phyloP scores from a whole-genome alignment of 2,888 invertebrate species.

The Trachelus troglodyta region DNA sequence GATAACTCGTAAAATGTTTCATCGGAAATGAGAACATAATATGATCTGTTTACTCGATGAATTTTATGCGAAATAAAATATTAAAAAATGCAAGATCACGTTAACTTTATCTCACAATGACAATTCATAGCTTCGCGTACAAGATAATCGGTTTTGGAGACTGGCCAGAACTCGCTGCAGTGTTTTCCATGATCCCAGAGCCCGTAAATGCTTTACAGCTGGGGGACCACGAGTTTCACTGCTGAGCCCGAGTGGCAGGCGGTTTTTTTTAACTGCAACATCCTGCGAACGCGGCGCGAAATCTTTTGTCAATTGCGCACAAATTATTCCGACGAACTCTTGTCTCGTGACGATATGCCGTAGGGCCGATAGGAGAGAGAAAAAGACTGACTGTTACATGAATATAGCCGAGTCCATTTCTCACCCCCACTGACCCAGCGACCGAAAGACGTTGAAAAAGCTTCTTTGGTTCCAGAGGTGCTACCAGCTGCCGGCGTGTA shows the following conservation, averaged over 20 bases:
- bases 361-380: constrained; percentile 80
- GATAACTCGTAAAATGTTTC: background rate
- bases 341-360: constrained; percentile 64
- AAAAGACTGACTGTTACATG: constrained; percentile 77
- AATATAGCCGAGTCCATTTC: constrained; percentile 75
- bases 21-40: background rate
- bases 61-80: background rate
- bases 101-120: background rate
- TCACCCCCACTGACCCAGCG: constrained; percentile 72
- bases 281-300: background rate
- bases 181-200: constrained; percentile 64
- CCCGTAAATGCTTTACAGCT: constrained; percentile 55
- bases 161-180: constrained; percentile 58
- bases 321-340: background rate
- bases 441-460: constrained; percentile 30
- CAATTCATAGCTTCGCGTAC: background rate
- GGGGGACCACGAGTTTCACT: constrained; percentile 64
- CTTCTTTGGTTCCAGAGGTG: constrained; percentile 28
- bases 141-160: constrained; percentile 26
- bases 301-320: constrained; percentile 1
- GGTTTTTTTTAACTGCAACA: background rate
- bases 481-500: constrained; percentile 46
- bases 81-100: background rate
- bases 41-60: background rate
- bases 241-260: constrained; percentile 51